Conservation (phyloP, 2,113 vertebrate species). For the Otolemur garnettii region DNA sequence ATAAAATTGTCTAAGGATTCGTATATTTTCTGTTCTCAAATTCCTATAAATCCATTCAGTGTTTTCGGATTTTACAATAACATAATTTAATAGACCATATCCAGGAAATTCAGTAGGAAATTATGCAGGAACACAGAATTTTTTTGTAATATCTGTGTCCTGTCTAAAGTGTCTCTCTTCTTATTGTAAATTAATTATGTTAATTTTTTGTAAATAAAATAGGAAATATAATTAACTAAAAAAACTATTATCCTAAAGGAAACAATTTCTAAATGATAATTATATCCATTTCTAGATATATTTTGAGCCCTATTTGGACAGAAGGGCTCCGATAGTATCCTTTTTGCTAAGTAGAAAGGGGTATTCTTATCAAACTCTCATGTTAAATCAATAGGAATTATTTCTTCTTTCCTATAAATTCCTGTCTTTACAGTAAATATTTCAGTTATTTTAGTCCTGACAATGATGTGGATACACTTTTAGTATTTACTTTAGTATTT, state of each 20-base stretch:
- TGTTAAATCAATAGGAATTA: background rate
- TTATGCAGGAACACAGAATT: background rate
- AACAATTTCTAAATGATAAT: conserved; percentile 5
- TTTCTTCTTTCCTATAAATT: background rate
- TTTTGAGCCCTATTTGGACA: conserved; percentile 49
- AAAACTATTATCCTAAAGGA: conserved; percentile 20
- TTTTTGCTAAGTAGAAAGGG: background rate
- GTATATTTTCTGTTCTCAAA: background rate
- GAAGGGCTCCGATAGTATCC: background rate
- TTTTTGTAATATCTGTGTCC: conserved; percentile 16
- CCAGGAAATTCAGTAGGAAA: background rate
- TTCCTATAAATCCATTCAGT: background rate
- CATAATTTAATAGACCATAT: conserved; percentile 17
- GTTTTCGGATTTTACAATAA: conserved; percentile 15
- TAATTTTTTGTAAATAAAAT: conserved; percentile 22
- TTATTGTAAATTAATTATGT: conserved; percentile 47
- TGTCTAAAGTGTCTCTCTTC: background rate
- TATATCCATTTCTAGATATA: background rate
- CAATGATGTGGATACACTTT: background rate
- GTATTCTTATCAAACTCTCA: background rate
- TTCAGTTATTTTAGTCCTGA: conserved; percentile 4
- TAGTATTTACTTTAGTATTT: background rate
- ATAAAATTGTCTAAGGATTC: conserved; percentile 4
- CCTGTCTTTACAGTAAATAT: background rate
- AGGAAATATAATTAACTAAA: background rate